Evolutionary conservation across 1,140 invertebrate species (phyloP), one percentile per base, ranked within the genome.

Genomic region (Sitobion miscanthi): DNA sequence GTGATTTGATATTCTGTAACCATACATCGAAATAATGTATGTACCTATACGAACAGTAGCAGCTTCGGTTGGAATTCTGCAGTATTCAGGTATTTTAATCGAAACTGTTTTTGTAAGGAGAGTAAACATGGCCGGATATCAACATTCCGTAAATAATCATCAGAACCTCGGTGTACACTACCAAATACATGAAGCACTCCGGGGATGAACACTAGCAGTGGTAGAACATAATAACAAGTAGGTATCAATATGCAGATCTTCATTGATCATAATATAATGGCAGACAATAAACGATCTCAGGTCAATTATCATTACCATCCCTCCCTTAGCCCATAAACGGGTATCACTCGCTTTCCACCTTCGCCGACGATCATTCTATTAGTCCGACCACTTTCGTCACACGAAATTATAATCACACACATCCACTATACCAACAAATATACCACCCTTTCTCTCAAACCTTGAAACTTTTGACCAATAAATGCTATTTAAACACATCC

Each of bases 31-130:
- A 5, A 52, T 45, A 14, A 45, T 45, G 17, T 69, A n/a, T 45
- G 17, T 69, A 69, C 30, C 62, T n/a, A 62, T n/a, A n/a, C 87
- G 0, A 57, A 45, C 54, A 47, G 38, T 30, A 35, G 6, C 38
- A 45, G 38, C 7, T 6, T 69, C 21, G 9, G 21, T 54, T 1
- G 35, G 52, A 90, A 90, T 62, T 90, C 89, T 5, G 20, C 20
- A 6, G 21, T 57, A 38, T 62, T 90, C 89, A 45, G 25, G 54
- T 90, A 90, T 69, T 90, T 90, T 90, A 62, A 90, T 69, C 62
- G 38, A 90, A 90, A 90, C 54, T 90, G 38, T 90, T 69, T 90
- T 90, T 62, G 54, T 45, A 62, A 62, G 30, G 38, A 25, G 14
- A 69, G 52, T 57, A 90, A 62, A 69, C 89, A 45, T 7, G 38